Base-by-base conservation (phyloP, 1,140 invertebrate genomes). In the Cephus cinctus region DNA sequence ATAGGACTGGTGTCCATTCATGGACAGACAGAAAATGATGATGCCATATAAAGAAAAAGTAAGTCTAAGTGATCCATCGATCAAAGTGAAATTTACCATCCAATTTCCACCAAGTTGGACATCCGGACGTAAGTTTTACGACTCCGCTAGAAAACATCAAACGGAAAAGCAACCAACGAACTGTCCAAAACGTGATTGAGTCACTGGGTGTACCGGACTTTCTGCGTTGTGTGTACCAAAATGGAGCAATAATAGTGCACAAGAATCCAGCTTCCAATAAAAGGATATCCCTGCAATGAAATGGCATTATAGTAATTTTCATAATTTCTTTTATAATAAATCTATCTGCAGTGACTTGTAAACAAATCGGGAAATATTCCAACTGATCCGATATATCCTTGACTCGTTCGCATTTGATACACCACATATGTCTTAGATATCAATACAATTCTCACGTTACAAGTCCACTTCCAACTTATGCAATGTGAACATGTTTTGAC, bases 71-170 rank as follows among this genome's bases (percentile, higher is more conserved):
- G 12, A 31, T n/a, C 50, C 2, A 39, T 42, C 15, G 20, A 42
- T 11, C 14, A 51, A 45, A 42, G n/a, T 43, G 38, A 35, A 14
- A 52, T 50, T 63, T 79, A 90, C 89, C 88, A 68, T 84, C 83
- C 8, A 93, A 79, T 54, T 80, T 82, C 90, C 90, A 93, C 89
- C 89, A 93, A 8, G 84, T 79, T 11, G 88, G 87, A 67, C 87
- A 90, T 6, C 81, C 79, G 65, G 83, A 87, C n/a, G 80, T 81
- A 18, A 94, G 73, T 71, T 93, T 94, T 0, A 87, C 81, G 19
- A 89, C 78, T 22, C 88, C 89, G 27, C 82, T 85, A 3, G 86
- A 82, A 75, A 92, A 88, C 77, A 92, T 81, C 4, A 90, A 79
- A 22, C 90, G 77, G 55, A 93, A 92, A 2, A 90, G 74, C 11